Percentiles rank a stretch among this genome's conserved stretches.
Conservation (phyloP, 1,140 invertebrate species). For the Ruditapes philippinarum region DNA sequence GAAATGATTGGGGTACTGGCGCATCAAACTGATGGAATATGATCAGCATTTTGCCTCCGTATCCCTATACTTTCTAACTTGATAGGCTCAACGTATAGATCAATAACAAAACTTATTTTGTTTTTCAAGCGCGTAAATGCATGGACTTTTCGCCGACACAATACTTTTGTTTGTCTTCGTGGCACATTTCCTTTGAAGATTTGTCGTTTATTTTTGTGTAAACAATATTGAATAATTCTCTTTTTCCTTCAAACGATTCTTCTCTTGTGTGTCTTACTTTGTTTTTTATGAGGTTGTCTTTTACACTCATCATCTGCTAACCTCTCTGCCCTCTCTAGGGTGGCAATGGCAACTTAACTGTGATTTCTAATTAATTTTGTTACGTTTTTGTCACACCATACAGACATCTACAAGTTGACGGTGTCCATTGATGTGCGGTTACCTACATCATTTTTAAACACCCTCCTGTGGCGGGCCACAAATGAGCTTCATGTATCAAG, state of each 20-base stretch:
- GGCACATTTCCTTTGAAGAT: too few relatives aligned
- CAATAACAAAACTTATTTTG: too few relatives aligned
- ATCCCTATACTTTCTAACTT: too few relatives aligned
- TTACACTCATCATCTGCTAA: neutral
- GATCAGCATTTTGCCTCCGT: too few relatives aligned
- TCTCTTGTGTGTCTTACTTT: neutral
- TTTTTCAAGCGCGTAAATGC: too few relatives aligned
- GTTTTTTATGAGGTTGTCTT: neutral
- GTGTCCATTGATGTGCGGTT: constrained; percentile 52
- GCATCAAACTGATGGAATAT: too few relatives aligned
- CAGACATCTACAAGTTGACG: constrained; percentile 12
- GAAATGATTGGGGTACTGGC: too few relatives aligned
- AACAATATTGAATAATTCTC: neutral
- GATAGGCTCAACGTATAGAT: too few relatives aligned
- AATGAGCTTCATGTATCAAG: constrained; percentile 56
- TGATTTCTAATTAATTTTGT: constrained; percentile 59
- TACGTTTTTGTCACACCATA: constrained; percentile 11
- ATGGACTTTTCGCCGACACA: too few relatives aligned
- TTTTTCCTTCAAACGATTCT: neutral
- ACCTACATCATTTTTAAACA: constrained; percentile 57
- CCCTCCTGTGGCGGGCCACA: constrained; percentile 24
- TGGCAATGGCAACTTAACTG: constrained; percentile 3
- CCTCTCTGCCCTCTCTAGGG: neutral
- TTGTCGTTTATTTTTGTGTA: too few relatives aligned
- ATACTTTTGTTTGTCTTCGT: too few relatives aligned